Evolutionary conservation across 2,797 vertebrate genomes (phyloP).

Genomic region (Ara ararauna): DNA sequence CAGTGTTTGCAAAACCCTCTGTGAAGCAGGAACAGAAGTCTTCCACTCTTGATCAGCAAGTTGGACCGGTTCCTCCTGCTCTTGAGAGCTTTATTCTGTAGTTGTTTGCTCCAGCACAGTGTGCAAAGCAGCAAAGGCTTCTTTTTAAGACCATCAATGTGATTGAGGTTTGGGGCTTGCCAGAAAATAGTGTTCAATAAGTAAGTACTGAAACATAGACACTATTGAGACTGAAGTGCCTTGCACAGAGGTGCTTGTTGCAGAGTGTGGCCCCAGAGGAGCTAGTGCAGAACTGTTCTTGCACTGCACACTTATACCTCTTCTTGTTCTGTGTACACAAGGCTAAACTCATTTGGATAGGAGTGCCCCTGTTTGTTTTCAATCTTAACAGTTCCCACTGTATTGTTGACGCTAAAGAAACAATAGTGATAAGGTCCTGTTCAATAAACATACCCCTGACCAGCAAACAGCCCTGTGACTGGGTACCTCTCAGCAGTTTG

Average conservation of each 20-base stretch:
- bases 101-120: background rate
- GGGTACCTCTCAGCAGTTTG: background rate
- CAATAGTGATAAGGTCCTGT: conserved; percentile 27
- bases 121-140: background rate
- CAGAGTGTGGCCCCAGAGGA: background rate
- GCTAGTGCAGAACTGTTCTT: background rate
- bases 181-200: background rate
- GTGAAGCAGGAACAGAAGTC: background rate
- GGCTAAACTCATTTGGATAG: background rate
- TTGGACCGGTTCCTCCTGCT: conserved; percentile 24
- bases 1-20: background rate
- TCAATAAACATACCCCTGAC: background rate
- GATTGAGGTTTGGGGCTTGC: background rate
- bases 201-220: background rate
- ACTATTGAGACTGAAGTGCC: background rate
- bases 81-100: background rate
- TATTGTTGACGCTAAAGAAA: conserved; percentile 38
- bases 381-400: conserved; percentile 11
- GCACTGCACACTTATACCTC: background rate
- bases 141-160: background rate
- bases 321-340: background rate
- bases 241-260: background rate
- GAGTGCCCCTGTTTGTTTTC: conserved; percentile 4
- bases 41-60: conserved; percentile 17
- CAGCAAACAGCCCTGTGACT: background rate